Evolutionary conservation across 1,140 invertebrate genomes (phyloP).

Genomic region (Aphis craccivora): DNA sequence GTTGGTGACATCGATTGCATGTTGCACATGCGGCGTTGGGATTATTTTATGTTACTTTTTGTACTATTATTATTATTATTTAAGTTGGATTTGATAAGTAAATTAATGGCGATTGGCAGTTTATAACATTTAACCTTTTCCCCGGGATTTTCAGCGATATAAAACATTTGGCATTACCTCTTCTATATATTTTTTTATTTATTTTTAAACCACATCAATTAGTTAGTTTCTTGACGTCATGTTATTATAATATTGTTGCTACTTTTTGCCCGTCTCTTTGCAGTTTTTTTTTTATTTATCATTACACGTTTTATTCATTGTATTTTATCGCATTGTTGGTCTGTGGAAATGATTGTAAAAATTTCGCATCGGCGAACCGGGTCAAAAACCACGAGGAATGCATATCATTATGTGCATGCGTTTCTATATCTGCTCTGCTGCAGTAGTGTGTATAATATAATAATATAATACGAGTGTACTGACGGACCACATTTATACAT

Average conservation of each 20-base stretch:
- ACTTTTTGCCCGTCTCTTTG: too few species aligned
- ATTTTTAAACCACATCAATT: conserved; percentile 35
- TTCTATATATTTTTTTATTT: not conserved
- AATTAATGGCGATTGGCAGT: not conserved
- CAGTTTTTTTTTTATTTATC: not conserved
- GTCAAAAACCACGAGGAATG: conserved; percentile 49
- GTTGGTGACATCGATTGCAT: not conserved
- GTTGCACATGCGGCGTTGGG: not conserved
- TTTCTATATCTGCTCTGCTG: not conserved
- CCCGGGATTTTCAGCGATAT: not conserved
- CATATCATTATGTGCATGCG: not conserved
- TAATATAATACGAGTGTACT: not conserved
- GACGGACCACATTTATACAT: not conserved
- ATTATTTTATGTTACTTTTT: not conserved
- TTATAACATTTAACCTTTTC: not conserved
- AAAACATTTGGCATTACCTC: conserved; percentile 22
- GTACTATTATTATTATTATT: not conserved
- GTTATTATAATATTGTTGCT: not conserved
- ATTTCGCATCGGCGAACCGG: conserved; percentile 10
- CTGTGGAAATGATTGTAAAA: conserved; percentile 1
- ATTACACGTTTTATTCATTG: conserved; percentile 27
- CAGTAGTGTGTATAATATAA: not conserved
- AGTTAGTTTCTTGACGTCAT: conserved; percentile 3
- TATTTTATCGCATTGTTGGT: conserved; percentile 14
- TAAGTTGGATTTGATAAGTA: not conserved